Evolutionary conservation across 2,797 vertebrate species (phyloP), one percentile per base, ranked within the genome.

Genomic region (Lerista edwardsae): DNA sequence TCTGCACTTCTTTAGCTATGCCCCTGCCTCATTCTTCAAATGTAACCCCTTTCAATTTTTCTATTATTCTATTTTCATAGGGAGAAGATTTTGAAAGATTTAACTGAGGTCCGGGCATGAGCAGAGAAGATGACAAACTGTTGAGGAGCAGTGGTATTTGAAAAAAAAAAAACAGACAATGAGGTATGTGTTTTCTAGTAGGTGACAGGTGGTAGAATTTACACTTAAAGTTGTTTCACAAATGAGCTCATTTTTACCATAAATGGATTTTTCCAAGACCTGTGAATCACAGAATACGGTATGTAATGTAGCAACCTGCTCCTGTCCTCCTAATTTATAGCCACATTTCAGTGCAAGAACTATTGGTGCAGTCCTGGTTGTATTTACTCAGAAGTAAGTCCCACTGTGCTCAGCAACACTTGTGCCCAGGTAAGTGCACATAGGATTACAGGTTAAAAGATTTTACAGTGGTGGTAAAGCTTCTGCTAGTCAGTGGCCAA

Each of bases 41-140:
- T 47, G n/a, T 44, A 78, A 31, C 39, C 59, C 39, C 41, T 62
- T 78, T 29, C 59, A 11, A 31, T 36, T 76, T 59, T 27, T 76
- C 55, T 75, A 55, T 44, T n/a, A 4, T 27, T 65, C 76, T 41
- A 47, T 65, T 78, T 64, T 78, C 36, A 78, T 39, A 75, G 51
- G 55, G 51, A 31, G 44, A 73, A 57, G 61, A 65, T 78, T 78
- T 64, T 78, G 36, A 78, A 78, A 64, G 76, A 39, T 78, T 19
- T 17, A 21, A 9, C 29, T 44, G 61, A 29, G 25, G n/a, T 31
- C n/a, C n/a, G 39, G 44, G 39, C 76, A 64, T 78, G 44, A 44
- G 65, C 17, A 61, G 34, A 34, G 34, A 36, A 31, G n/a, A 31
- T 39, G 21, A 39, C 55, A 61, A 76, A 61, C 19, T 59, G 55